These are phyloP conservation scores for Thalpophila matura DNA, from an alignment of 2,888 invertebrate genomes.

Conservation along the genomic window DNA sequence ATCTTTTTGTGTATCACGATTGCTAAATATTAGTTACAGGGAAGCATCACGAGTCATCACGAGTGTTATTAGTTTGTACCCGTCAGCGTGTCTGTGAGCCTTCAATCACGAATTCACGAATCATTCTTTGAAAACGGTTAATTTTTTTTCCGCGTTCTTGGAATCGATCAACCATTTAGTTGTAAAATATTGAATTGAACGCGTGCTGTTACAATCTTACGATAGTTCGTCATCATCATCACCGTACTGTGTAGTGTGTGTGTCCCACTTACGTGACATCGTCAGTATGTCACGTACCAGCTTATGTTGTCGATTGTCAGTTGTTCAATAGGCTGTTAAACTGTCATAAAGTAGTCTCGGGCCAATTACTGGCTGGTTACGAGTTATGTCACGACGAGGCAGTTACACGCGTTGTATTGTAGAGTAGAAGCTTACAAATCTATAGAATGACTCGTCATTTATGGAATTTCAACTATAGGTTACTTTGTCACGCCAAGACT, in stretches of 20 bases:
- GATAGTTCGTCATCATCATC: too few species aligned
- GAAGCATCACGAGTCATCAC: slow-evolving; percentile 8
- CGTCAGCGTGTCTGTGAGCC: background rate
- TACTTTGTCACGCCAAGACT: too few species aligned
- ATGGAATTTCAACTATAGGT: background rate
- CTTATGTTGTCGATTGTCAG: slow-evolving; percentile 1
- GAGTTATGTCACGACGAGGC: background rate
- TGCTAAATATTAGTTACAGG: background rate
- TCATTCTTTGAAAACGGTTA: background rate
- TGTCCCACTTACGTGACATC: too few species aligned
- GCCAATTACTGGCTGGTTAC: background rate
- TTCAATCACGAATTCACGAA: background rate
- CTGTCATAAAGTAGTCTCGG: slow-evolving; percentile 6
- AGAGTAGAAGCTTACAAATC: background rate
- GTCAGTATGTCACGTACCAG: background rate
- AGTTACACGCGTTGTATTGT: background rate
- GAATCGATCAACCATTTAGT: too few species aligned
- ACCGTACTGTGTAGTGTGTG: too few species aligned
- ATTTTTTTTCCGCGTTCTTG: background rate
- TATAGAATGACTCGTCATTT: too few species aligned
- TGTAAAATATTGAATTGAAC: too few species aligned
- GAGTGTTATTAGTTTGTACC: background rate
- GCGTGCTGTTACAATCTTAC: too few species aligned
- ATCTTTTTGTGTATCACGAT: slow-evolving; percentile 7
- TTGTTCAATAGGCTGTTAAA: slow-evolving; percentile 19